Base-by-base conservation (phyloP, 2,113 vertebrate genomes). In the Vulpes lagopus region DNA sequence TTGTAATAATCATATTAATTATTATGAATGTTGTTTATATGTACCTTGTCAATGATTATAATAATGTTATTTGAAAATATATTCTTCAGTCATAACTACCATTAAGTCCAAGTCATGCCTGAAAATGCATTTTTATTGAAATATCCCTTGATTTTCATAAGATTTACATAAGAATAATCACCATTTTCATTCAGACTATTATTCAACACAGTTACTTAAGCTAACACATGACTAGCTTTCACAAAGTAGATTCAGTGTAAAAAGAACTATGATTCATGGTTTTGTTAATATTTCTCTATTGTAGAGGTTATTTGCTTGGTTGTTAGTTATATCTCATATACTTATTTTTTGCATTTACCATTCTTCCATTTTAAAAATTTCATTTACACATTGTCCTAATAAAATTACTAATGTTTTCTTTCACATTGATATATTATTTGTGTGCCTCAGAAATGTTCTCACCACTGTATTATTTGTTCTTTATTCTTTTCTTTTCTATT, bases 81-180 rank as follows among this genome's bases (percentile, higher is more conserved):
- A n/a, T 80, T 81, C 15, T 88, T 80, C 30, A 11, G 35, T 60
- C 35, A 35, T 88, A 88, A 71, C 23, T 88, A 20, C 53, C 53
- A 88, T 88, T 59, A 59, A 81, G 35, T 69, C 22, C 23, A 57
- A 65, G 35, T 83, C 51, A 71, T 84, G 15, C 59, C 67, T 90
- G 49, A 90, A 90, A 90, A 65, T 65, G 49, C 20, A 82, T 27
- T 89, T 95, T 95, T 71, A 80, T 69, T 79, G 64, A 43, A 82
- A 82, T 8, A 64, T 14, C 55, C 20, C 43, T 55, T 67, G 88
- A 69, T 95, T 65, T 93, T 84, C 14, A 74, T 95, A 64, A 95
- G 23, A 27, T 84, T 49, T 83, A 65, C 12, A 76, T 43, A n/a
- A 90, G 43, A 76, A 90, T 12, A 64, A 78, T 78, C 22, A 51